Evolutionary conservation across 2,113 vertebrate genomes (phyloP), one percentile per base, ranked within the genome.

Genomic region (Cyprinodon variegatus): DNA sequence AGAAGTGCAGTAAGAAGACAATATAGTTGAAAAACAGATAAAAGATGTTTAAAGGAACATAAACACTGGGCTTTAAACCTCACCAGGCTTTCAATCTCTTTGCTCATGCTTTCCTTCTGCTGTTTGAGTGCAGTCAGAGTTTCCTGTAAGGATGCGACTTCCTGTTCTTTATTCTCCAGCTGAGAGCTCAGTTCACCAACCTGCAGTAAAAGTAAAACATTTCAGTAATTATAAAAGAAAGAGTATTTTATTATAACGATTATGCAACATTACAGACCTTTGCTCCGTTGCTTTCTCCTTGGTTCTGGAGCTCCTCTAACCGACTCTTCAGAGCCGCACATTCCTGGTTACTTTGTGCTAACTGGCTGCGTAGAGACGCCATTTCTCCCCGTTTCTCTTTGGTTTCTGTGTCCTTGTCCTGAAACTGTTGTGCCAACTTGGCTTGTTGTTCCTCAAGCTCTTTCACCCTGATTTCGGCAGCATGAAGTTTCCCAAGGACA

Each of bases 401-500:
- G 82, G 92, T 88, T 57, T 95, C 84, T 83, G 68, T 85, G 83
- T 85, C 89, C 72, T 94, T 95, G 63, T 93, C 90, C 86, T 94
- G 88, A 77, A 88, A 89, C 86, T 96, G 95, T 69, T 96, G 95
- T 76, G 2, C 89, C 79, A 87, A 92, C 70, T 83, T 90, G 69
- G 79, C 86, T 89, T 94, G 95, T 41, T 95, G 92, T 61, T 90
- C 94, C 92, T 98, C 96, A 68, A 98, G 93, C 86, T 97, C 96
- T 85, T 98, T 98, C 89, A 98, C 94, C 93, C 95, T 96, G 77
- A 95, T 84, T 83, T 99, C 97, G 1, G 95, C 94, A 72, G 95
- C 92, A 90, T 98, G 97, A 17, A 99, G 90, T 85, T 98, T 99
- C 88, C 94, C 96, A 77, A 99, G 92, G 13, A 95, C 90, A 41